Evolutionary conservation across 2,888 invertebrate species (phyloP), one percentile per base, ranked within the genome.

Genomic region (Phasia obesa): DNA sequence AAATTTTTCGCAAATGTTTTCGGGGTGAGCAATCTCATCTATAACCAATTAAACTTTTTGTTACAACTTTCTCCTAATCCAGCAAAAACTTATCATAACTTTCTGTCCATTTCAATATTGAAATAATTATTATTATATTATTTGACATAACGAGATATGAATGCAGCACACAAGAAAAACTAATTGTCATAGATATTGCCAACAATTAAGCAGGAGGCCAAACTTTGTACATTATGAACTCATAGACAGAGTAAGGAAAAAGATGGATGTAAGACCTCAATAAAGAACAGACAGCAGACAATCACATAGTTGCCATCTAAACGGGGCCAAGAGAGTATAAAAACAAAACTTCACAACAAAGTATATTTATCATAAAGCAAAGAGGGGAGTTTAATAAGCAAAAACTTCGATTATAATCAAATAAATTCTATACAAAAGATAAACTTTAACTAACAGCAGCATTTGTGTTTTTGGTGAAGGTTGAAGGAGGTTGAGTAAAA

Each of bases 201-300:
- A 25, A 42, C 71, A 71, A 51, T 71, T 71, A 71, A 42, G 38
- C 25, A 13, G 7, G 3, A 27, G 15, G 11, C 19, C 9, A 38
- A 71, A 71, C 38, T 71, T 71, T 60, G 25, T 13, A 71, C 17
- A 49, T 71, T 60, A 59, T 21, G 25, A 51, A 71, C 60, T 51
- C 59, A 71, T 51, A 60, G 60, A 60, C 25, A 49, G 9, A 55
- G 42, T 17, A 69, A 19, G 42, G 15, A 25, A 7, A 55, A 21
- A 44, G 31, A 27, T n/a, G 44, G 44, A 57, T 44, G 13, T 42
- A 19, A 4, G 19, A 27, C 42, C 44, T 15, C 19, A 55, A 21
- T 21, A 49, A 35, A 49, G 4, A n/a, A 15, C 9, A 21, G 19
- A 11, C 55, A 55, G n/a, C 31, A 31, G 11, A 57, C 19, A 55